Conservation (phyloP, 2,113 vertebrate genomes). For the Cinclus cinclus region DNA sequence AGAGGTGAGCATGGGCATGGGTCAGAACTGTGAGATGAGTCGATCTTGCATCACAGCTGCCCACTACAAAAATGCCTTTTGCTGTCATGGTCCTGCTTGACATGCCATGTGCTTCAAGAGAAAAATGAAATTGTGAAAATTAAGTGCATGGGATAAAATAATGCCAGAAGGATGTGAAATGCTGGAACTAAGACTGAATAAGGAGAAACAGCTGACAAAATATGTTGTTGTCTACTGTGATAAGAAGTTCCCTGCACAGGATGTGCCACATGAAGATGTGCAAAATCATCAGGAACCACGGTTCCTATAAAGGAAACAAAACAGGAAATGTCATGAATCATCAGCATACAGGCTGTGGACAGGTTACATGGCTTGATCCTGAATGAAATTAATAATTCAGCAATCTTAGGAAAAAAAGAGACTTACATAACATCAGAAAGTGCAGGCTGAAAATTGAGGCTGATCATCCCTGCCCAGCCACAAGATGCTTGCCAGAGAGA, state of each 20-base stretch:
- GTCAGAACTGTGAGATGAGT: background rate
- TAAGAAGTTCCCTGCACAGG: slow-evolving; percentile 55
- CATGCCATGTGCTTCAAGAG: background rate
- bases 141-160: background rate
- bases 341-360: slow-evolving; percentile 22
- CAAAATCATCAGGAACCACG: slow-evolving; percentile 57
- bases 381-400: background rate
- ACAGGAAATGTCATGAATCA: slow-evolving; percentile 75
- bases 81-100: background rate
- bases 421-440: background rate
- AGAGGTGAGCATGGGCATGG: background rate
- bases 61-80: background rate
- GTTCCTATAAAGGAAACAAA: slow-evolving; percentile 67
- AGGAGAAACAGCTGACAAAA: slow-evolving; percentile 47
- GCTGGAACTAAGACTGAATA: background rate
- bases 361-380: slow-evolving; percentile 1
- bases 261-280: slow-evolving; percentile 53
- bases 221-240: background rate
- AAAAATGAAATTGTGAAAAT: background rate
- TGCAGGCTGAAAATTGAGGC: slow-evolving; percentile 17
- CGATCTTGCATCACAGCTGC: fast-evolving
- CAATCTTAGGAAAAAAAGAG: background rate
- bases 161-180: background rate
- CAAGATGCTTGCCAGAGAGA: fast-evolving
- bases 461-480: background rate